Conservation (phyloP, 2,113 vertebrate species). For the Tragelaphus imberbis region DNA sequence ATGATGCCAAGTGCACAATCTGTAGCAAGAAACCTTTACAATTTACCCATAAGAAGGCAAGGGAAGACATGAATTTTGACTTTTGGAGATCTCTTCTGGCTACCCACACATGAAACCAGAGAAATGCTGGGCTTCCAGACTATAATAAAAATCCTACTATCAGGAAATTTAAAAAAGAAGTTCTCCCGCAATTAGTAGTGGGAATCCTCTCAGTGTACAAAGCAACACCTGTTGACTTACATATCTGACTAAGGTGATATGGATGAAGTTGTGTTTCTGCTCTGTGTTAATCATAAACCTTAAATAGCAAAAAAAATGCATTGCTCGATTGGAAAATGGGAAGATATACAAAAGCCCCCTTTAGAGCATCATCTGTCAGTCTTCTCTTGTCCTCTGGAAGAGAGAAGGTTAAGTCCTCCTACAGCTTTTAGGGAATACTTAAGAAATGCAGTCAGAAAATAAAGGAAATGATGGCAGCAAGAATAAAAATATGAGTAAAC, state of each 20-base stretch:
- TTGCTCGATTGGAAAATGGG: background rate
- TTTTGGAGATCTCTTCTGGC: background rate
- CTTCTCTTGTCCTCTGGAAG: background rate
- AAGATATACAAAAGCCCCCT: background rate
- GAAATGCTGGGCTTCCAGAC: background rate
- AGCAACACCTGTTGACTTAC: background rate
- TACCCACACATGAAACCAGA: background rate
- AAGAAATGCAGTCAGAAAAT: constrained; percentile 17
- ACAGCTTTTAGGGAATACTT: background rate
- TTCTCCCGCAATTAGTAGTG: background rate
- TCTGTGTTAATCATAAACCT: background rate
- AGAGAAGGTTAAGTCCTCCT: background rate
- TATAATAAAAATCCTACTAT: background rate
- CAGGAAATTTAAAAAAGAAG: background rate
- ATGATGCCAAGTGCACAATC: background rate
- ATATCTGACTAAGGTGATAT: background rate
- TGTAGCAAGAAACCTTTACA: background rate
- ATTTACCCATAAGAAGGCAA: background rate
- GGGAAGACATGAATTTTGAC: background rate
- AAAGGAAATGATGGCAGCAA: background rate
- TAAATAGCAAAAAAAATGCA: background rate
- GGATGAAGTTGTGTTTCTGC: background rate
- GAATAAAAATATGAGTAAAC: background rate
- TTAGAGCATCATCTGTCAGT: background rate
- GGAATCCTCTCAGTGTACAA: background rate